Percentiles rank a stretch among this genome's conserved stretches.
Evolutionary conservation across 2,797 vertebrate genomes (phyloP).

Genomic region (Sebastes iracundus): DNA sequence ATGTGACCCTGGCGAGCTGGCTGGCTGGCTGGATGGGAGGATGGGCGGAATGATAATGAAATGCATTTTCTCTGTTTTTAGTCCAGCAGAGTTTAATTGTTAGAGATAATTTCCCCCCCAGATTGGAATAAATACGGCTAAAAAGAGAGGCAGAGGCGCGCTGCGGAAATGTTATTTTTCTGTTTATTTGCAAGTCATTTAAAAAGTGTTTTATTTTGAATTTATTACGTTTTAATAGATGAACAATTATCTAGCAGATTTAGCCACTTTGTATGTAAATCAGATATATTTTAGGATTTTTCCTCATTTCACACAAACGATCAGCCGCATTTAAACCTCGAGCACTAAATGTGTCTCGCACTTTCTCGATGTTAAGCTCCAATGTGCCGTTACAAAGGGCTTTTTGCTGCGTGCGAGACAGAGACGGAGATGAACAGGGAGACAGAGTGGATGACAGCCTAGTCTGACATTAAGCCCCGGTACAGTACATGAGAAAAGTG

Average conservation of each 20-base stretch:
- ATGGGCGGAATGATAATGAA: slow-evolving; percentile 75
- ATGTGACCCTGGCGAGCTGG: slow-evolving; percentile 76
- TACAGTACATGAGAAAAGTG: slow-evolving; percentile 72
- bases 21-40: slow-evolving; percentile 57
- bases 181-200: slow-evolving; percentile 7
- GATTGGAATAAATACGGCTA: slow-evolving; percentile 67
- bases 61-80: slow-evolving; percentile 80
- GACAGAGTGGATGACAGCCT: slow-evolving; percentile 72
- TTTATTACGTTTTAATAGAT: slow-evolving; percentile 32
- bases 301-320: slow-evolving; percentile 21
- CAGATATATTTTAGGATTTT: slow-evolving; percentile 25
- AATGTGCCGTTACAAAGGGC: slow-evolving; percentile 21
- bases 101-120: slow-evolving; percentile 71
- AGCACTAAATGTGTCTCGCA: slow-evolving; percentile 19
- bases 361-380: slow-evolving; percentile 42
- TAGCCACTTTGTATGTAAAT: slow-evolving; percentile 34
- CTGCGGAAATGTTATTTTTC: neutral
- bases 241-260: slow-evolving; percentile 26
- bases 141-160: slow-evolving; percentile 26
- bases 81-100: slow-evolving; percentile 81
- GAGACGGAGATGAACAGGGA: slow-evolving; percentile 47
- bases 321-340: slow-evolving; percentile 10
- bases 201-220: slow-evolving; percentile 41
- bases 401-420: slow-evolving; percentile 1
- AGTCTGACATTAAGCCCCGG: slow-evolving; percentile 73